Percentiles rank a stretch among this genome's conserved stretches.
phyloP scores from a whole-genome alignment of 1,140 invertebrate genomes.

The Manduca sexta region DNA sequence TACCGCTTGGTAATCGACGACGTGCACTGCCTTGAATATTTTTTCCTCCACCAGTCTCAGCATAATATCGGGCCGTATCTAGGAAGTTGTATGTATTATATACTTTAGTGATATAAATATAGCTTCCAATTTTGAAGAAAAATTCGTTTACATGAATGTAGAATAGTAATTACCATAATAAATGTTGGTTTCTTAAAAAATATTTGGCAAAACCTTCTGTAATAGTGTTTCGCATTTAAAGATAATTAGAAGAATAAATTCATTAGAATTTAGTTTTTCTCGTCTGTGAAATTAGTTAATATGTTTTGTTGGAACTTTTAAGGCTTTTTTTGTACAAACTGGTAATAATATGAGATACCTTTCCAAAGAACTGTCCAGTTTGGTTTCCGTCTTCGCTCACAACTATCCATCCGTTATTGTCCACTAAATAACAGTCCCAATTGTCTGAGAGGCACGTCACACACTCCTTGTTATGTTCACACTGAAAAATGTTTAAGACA shows the following conservation, averaged over 20 bases:
- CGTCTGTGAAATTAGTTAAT: too few relatives aligned
- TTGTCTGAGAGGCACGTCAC: conserved; percentile 81
- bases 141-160: too few relatives aligned
- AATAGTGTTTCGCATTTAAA: too few relatives aligned
- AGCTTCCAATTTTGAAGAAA: too few relatives aligned
- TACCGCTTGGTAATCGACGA: conserved; percentile 93
- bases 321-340: too few relatives aligned
- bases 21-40: conserved; percentile 83
- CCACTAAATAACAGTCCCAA: conserved; percentile 89
- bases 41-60: conserved; percentile 82
- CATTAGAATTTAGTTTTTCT: too few relatives aligned
- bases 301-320: too few relatives aligned
- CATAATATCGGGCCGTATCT: conserved; percentile 83
- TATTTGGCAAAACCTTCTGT: too few relatives aligned
- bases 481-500: conserved; percentile 73
- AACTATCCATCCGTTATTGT: conserved; percentile 92
- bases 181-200: too few relatives aligned
- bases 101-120: too few relatives aligned
- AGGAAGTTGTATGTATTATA: conserved; percentile 4
- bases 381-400: conserved; percentile 82
- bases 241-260: too few relatives aligned
- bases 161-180: too few relatives aligned
- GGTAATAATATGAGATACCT: conserved; percentile 65
- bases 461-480: conserved; percentile 73
- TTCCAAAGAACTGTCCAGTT: conserved; percentile 91